Base-by-base conservation (phyloP, 2,113 vertebrate species). In the Tupaia tana region DNA sequence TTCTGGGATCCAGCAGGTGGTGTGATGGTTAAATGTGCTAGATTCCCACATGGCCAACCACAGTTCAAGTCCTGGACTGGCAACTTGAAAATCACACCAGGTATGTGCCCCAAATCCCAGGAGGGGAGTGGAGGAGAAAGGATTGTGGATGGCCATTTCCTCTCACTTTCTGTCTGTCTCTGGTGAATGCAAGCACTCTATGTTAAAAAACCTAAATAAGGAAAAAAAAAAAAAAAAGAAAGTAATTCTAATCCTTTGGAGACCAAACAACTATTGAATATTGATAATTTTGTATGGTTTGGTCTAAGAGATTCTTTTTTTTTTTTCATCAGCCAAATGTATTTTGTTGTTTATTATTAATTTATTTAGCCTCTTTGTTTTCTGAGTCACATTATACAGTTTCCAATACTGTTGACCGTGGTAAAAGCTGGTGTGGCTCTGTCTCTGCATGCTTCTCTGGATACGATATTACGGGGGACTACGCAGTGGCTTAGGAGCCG, bases 401-500 rank as follows among this genome's bases (percentile, higher is more conserved):
- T 69, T 54, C 12, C 16, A 84, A 64, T 10, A 63, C 78, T 43
- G 5, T 82, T 73, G 19, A 11, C 80, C 59, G 14, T 34, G 4
- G 31, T n/a, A 56, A 43, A 83, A 34, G 2, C 29, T 11, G 31
- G 29, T 14, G n/a, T 22, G 63, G 13, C 25, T 56, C 6, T 31
- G 2, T 54, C 14, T 85, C 7, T 90, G 52, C 34, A 34, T 10
- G 67, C 3, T 66, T 34, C 9, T 34, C 86, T 90, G 6, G 31
- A 61, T n/a, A 34, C 1, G 52, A 27, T 6, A 34, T 43, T 11
- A 34, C 15, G 61, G 27, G 63, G 1, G 90, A 83, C 2, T 43
- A 4, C 25, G 52, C 8, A 43, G 4, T 13, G 24, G 15, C 6
- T 63, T 56, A 9, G 6, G 5, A 9, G 9, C 5, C 0, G 2